Percentiles rank a stretch among this genome's conserved stretches.
These are phyloP conservation scores for Anguilla pacifica DNA, from an alignment of 2,797 vertebrate species.

Conservation along the genomic window DNA sequence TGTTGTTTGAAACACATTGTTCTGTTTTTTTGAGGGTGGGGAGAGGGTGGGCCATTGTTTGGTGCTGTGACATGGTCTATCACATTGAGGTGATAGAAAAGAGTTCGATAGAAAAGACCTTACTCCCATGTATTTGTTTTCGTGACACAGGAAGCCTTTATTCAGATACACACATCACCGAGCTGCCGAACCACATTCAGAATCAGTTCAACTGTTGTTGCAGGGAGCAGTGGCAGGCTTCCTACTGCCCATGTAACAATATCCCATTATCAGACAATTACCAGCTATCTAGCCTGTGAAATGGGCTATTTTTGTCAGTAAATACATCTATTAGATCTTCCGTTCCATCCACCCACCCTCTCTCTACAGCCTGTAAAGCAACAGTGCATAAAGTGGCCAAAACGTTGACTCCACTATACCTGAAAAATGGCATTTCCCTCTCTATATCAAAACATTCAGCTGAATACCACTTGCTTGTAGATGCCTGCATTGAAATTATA, in stretches of 20 bases:
- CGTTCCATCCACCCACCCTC: neutral
- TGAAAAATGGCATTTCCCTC: neutral
- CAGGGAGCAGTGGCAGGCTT: neutral
- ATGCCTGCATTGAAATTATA: neutral
- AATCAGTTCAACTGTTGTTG: neutral
- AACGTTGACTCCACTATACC: neutral
- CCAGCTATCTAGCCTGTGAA: neutral
- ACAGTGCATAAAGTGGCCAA: neutral
- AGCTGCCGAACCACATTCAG: neutral
- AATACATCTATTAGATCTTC: neutral
- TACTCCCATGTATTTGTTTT: neutral
- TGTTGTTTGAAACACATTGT: neutral
- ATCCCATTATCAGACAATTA: neutral
- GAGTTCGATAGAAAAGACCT: neutral
- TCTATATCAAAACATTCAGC: neutral
- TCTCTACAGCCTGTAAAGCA: neutral
- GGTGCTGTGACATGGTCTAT: neutral
- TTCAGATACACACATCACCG: neutral
- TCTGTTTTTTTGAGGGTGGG: neutral
- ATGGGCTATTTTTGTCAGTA: neutral
- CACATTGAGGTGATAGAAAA: neutral
- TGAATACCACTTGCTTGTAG: neutral
- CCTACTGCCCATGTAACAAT: neutral
- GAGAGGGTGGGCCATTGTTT: neutral
- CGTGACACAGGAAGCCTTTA: neutral